Percentiles rank a stretch among this genome's conserved stretches.
phyloP scores from a whole-genome alignment of 2,113 vertebrate species.

The Caretta caretta region DNA sequence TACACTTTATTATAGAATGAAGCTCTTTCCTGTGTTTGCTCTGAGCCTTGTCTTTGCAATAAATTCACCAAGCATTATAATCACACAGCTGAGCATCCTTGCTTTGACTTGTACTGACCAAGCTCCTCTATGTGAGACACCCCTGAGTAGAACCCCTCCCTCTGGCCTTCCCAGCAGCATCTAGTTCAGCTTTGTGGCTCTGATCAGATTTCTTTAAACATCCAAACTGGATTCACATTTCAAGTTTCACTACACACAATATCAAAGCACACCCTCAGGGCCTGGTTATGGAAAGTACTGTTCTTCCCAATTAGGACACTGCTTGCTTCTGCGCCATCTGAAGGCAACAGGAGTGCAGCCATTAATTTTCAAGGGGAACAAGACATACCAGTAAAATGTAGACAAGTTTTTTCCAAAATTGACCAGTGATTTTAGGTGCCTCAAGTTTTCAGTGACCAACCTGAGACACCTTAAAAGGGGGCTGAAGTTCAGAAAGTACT shows the following conservation, averaged over 20 bases:
- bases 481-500: background rate
- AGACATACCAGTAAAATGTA: background rate
- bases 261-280: background rate
- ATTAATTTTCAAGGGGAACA: background rate
- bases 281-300: background rate
- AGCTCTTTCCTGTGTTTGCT: background rate
- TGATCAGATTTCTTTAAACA: background rate
- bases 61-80: background rate
- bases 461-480: background rate
- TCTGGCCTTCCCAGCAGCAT: background rate
- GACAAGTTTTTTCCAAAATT: background rate
- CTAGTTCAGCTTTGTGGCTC: background rate
- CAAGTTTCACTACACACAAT: background rate
- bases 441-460: background rate
- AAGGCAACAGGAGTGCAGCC: background rate
- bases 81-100: background rate
- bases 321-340: background rate
- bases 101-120: background rate
- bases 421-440: background rate
- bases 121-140: background rate
- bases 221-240: background rate
- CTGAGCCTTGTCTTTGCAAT: background rate
- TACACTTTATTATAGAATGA: background rate
- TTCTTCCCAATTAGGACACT: background rate
- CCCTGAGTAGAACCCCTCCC: background rate